A percentile compares a stretch with the other conserved stretches of the same genome.
These are phyloP conservation scores for Polia nebulosa DNA, from an alignment of 2,888 invertebrate species.

Conservation along the genomic window DNA sequence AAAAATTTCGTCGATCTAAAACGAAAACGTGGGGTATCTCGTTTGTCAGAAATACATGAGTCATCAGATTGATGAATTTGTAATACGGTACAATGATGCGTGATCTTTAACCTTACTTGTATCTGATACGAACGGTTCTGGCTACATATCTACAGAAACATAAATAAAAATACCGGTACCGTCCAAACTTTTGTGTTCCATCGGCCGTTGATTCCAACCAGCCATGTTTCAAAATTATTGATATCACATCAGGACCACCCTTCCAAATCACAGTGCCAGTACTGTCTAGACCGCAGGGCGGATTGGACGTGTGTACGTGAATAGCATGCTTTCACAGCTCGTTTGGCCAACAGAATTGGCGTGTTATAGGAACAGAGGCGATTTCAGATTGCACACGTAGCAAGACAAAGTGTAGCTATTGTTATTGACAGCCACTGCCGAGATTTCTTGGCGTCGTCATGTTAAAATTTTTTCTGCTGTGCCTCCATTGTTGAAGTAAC, in stretches of 20 bases:
- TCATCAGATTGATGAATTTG: slow-evolving; percentile 44
- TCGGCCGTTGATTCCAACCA: slow-evolving; percentile 24
- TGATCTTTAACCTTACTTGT: not conserved
- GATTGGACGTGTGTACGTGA: slow-evolving; percentile 78
- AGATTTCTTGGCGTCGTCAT: slow-evolving; percentile 70
- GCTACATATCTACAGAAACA: not conserved
- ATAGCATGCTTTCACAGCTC: slow-evolving; percentile 78
- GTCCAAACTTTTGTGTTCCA: slow-evolving; percentile 44
- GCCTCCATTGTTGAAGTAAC: slow-evolving; percentile 8
- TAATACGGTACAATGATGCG: slow-evolving; percentile 23
- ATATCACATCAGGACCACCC: slow-evolving; percentile 67
- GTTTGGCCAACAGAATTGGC: slow-evolving; percentile 79
- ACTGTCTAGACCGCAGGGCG: slow-evolving; percentile 67
- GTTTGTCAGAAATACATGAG: slow-evolving; percentile 14
- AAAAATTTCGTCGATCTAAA: not conserved
- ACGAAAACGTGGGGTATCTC: not conserved
- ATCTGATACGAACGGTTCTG: not conserved
- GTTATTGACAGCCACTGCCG: slow-evolving; percentile 70
- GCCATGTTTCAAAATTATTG: slow-evolving; percentile 62
- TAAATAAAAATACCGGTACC: slow-evolving; percentile 27
- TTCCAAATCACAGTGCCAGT: slow-evolving; percentile 66
- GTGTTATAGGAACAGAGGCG: slow-evolving; percentile 75
- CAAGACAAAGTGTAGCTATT: slow-evolving; percentile 77
- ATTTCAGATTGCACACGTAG: slow-evolving; percentile 81
- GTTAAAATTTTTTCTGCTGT: slow-evolving; percentile 25